Percentiles rank a stretch among this genome's conserved stretches.
These are phyloP conservation scores for Nansenia antarctica DNA, from an alignment of 2,113 vertebrate species.

Conservation along the genomic window DNA sequence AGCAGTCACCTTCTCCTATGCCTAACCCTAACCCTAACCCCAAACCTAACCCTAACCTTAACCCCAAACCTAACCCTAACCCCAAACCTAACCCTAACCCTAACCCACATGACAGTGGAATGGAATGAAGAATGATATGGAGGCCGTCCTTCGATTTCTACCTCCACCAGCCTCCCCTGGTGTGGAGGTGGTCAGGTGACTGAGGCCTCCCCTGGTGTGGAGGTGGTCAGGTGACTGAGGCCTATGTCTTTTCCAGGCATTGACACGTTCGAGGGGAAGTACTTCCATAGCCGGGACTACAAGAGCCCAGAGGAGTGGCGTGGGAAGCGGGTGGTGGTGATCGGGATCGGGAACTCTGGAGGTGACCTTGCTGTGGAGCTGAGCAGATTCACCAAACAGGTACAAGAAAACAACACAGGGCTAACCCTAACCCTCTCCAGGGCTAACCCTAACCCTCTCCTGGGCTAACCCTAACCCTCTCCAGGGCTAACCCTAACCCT, in stretches of 20 bases:
- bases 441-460: too few species aligned
- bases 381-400: constrained; percentile 88
- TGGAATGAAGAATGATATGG: too few species aligned
- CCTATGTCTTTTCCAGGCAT: constrained; percentile 76
- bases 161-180: not conserved
- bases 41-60: too few species aligned
- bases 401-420: constrained; percentile 31
- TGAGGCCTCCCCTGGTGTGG: not conserved
- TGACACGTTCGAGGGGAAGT: constrained; percentile 83
- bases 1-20: too few species aligned
- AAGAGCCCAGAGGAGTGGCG: constrained; percentile 78
- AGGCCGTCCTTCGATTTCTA: too few species aligned
- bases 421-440: not conserved
- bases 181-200: not conserved
- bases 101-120: too few species aligned
- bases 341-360: constrained; percentile 94
- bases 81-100: too few species aligned
- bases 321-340: constrained; percentile 81
- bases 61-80: too few species aligned
- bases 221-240: not conserved
- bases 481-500: too few species aligned
- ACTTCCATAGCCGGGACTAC: constrained; percentile 91
- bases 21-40: too few species aligned
- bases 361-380: constrained; percentile 91
- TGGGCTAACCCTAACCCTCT: too few species aligned